Evolutionary conservation across 2,797 vertebrate genomes (phyloP).

Genomic region (Paramormyrops hopkinsi): DNA sequence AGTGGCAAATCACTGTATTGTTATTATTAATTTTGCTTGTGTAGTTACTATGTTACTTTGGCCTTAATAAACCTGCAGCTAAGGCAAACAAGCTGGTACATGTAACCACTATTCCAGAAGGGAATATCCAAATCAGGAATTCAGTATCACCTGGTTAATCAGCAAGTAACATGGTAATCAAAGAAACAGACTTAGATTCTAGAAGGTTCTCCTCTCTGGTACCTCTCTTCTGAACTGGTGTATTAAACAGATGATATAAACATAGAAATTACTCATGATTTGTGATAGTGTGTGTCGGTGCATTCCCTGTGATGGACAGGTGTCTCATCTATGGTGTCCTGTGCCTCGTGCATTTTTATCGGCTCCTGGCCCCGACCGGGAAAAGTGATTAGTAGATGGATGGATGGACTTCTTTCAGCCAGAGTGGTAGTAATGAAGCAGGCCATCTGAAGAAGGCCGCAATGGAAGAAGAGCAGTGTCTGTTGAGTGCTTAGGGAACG

Average conservation of each 20-base stretch:
- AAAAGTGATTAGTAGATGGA: neutral
- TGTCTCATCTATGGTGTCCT: neutral
- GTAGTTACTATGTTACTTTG: neutral
- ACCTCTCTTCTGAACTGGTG: neutral
- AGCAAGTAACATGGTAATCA: neutral
- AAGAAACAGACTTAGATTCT: neutral
- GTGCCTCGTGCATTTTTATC: neutral
- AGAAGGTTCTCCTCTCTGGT: neutral
- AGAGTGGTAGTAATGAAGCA: neutral
- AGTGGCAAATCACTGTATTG: neutral
- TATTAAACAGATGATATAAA: neutral
- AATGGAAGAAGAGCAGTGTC: neutral
- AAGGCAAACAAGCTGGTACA: neutral
- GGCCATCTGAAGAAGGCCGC: neutral
- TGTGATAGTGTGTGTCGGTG: neutral
- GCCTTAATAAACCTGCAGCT: neutral
- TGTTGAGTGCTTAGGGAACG: neutral
- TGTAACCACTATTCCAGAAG: neutral
- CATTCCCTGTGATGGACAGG: neutral
- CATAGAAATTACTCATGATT: neutral
- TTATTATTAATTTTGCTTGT: neutral
- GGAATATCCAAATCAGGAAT: neutral
- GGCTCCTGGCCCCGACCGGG: neutral
- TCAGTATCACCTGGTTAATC: neutral
- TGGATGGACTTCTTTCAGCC: neutral